Base-by-base conservation (phyloP, 2,113 vertebrate genomes). In the Cyprinodon variegatus region DNA sequence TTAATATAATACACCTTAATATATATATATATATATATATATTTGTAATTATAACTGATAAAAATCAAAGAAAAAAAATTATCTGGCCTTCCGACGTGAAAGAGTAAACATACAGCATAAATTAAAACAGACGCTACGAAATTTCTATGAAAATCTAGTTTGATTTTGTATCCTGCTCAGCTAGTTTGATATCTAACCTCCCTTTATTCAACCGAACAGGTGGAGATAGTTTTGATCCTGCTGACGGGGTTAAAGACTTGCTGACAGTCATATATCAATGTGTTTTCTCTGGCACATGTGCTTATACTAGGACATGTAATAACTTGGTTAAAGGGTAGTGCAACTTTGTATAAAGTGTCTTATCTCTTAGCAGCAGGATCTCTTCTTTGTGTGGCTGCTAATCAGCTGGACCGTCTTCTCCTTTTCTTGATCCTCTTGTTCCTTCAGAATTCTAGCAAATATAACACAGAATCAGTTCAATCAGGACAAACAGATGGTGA, bases 361-460 rank as follows among this genome's bases (percentile, higher is more conserved):
- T 1, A 11, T 36, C 41, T 48, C 83, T 89, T 85, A 90, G 81
- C 97, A 99, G 91, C 97, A 98, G 57, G 95, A 88, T 45, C 86
- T 95, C 90, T 95, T 97, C 81, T 95, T 96, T 17, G 88, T 43
- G 5, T 65, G 39, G 38, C 77, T 72, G 53, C 84, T 73, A 11
- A 91, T 80, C 69, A 98, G 90, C 76, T 91, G 91, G 45, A 96
- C 68, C 0, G 94, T 96, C 90, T 97, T 96, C 79, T 96, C 94
- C 86, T 95, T 97, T 43, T 93, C 94, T 77, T 91, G 83, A 86
- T 97, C 96, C 89, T 98, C 95, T 0, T 94, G 96, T 50, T 97
- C 95, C 83, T 97, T 97, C 65, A 99, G 93, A 81, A 95, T 88
- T 89, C 97, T 98, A 6, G 38, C 3, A 59, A 66, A 76, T 38